These are phyloP conservation scores for Scleropages formosus DNA, from an alignment of 2,797 vertebrate genomes.

Conservation along the genomic window DNA sequence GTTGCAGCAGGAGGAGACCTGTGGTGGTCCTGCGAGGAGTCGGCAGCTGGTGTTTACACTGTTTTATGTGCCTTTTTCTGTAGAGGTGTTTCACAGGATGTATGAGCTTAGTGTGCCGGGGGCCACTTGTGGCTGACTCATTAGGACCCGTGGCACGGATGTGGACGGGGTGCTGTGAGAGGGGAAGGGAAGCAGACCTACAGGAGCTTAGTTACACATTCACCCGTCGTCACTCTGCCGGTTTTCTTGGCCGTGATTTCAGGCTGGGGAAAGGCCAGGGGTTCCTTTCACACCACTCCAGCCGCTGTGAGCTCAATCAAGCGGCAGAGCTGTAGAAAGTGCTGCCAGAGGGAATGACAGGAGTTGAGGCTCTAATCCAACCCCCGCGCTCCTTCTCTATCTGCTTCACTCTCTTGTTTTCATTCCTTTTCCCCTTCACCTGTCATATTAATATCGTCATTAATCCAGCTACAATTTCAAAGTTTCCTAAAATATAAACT, in stretches of 20 bases:
- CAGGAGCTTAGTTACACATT: slow-evolving; percentile 53
- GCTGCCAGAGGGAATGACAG: too few relatives aligned
- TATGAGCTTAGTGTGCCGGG: slow-evolving; percentile 7
- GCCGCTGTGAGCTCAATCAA: slow-evolving; percentile 38
- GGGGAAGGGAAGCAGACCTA: slow-evolving; percentile 50
- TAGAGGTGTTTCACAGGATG: background rate
- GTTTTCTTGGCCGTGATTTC: slow-evolving; percentile 39
- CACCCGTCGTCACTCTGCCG: slow-evolving; percentile 39
- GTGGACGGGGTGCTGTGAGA: slow-evolving; percentile 60
- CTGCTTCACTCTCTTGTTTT: background rate
- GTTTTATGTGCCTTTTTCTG: background rate
- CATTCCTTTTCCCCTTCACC: background rate
- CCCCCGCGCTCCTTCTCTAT: background rate
- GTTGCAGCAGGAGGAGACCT: background rate
- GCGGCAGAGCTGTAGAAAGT: background rate
- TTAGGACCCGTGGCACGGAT: slow-evolving; percentile 47
- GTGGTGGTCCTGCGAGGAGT: background rate
- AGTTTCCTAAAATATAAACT: too few relatives aligned
- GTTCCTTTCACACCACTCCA: slow-evolving; percentile 32
- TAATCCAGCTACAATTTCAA: background rate
- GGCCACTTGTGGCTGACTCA: slow-evolving; percentile 46
- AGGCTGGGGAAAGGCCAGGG: slow-evolving; percentile 34
- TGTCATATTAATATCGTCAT: too few relatives aligned
- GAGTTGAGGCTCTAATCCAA: too few relatives aligned
- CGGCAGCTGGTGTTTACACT: background rate